phyloP scores from a whole-genome alignment of 2,797 vertebrate species.

The Molossus alvarezi region DNA sequence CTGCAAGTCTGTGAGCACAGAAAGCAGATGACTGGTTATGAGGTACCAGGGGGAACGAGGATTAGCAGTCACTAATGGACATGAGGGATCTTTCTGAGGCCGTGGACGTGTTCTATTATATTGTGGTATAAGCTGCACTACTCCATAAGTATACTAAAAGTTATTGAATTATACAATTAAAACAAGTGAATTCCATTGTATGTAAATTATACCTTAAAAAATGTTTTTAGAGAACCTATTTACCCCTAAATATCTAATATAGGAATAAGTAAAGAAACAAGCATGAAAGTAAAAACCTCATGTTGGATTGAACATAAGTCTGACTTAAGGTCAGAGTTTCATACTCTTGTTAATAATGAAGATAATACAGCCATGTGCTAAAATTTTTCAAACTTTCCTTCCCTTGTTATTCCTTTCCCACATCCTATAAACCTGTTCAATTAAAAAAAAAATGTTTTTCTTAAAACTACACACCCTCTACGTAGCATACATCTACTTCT shows the following conservation, averaged over 20 bases:
- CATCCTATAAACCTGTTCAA: not conserved
- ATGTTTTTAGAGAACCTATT: not conserved
- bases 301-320: not conserved
- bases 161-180: not conserved
- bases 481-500: not conserved
- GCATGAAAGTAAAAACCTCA: not conserved
- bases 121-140: not conserved
- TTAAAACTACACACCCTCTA: not conserved
- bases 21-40: not conserved
- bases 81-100: not conserved
- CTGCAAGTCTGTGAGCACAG: not conserved
- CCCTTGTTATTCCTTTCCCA: not conserved
- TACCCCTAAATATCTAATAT: not conserved
- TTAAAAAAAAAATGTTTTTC: not conserved
- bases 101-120: not conserved
- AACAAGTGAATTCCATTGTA: not conserved
- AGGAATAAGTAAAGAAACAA: not conserved
- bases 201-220: not conserved
- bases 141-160: no score
- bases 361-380: not conserved
- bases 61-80: not conserved
- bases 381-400: not conserved
- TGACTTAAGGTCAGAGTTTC: not conserved
- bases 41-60: not conserved
- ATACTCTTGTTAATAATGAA: not conserved